Base-by-base conservation (phyloP, 2,797 vertebrate species). In the Crenuchus spilurus region DNA sequence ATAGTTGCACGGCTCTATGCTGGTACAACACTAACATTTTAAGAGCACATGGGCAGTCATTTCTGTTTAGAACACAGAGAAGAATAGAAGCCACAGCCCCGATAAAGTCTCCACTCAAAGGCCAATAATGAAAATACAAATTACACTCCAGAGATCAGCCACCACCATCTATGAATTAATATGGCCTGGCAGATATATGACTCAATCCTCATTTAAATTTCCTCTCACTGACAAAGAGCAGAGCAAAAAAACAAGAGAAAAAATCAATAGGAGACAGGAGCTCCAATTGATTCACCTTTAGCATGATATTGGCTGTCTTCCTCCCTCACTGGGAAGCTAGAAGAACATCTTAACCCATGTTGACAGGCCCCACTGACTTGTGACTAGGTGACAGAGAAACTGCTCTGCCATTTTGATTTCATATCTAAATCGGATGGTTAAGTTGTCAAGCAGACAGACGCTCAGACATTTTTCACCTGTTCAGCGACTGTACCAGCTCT, bases 231-330 rank as follows among this genome's bases (percentile, higher is more conserved):
- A 28, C 54, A 41, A 39, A 65, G 42, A 49, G 39, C 49, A 63
- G 31, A 52, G 61, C 70, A 80, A 48, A 2, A 2, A 14, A 14
- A 26, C 6, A 20, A 57, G 9, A 57, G 0, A 6, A 28, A 46
- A 44, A 80, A 78, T 85, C 76, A 6, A 80, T 87, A 66, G 33
- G 69, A 62, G 57, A 63, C 67, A 39, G 58, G 62, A 65, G 74
- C 80, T 77, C 54, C 35, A 76, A 89, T 84, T 78, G 80, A 90
- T 88, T 84, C 68, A 72, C 46, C 80, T 80, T 66, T 80, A 80
- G 77, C 66, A 72, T 77, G 72, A 84, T 82, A 86, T 84, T 75
- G 82, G 72, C 77, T 65, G 67, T 69, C 69, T 76, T 80, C 22
- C 57, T 44, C 51, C 44, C 49, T 35, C 58, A 72, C 8, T 26